These are phyloP conservation scores for Schizopygopsis pylzovi DNA, from an alignment of 2,797 vertebrate genomes.

Conservation along the genomic window DNA sequence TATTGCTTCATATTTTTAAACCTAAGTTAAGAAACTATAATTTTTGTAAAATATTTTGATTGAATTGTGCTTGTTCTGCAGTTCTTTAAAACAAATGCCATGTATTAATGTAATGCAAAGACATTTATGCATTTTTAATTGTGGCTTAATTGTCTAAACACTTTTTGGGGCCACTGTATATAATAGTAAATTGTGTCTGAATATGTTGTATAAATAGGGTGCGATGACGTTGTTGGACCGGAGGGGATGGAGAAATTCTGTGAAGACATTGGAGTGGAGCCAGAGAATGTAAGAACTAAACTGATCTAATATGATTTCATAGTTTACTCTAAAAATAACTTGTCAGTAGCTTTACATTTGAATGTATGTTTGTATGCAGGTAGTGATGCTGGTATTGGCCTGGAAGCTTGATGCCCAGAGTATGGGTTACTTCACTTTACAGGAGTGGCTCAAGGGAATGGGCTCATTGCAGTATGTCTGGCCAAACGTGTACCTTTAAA, in stretches of 20 bases:
- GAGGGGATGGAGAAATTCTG: conserved; percentile 99
- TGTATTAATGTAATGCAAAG: neutral
- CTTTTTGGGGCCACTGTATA: neutral
- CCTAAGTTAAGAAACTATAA: neutral
- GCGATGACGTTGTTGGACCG: conserved; percentile 94
- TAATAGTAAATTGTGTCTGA: conserved; percentile 25
- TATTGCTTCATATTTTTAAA: neutral
- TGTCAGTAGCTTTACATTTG: neutral
- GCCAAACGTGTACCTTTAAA: neutral
- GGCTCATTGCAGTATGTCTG: conserved; percentile 93
- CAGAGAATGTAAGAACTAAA: conserved; percentile 89
- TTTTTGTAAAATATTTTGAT: neutral
- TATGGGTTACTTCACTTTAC: conserved; percentile 99
- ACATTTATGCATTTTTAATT: neutral
- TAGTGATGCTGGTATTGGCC: conserved; percentile 98
- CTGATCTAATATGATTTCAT: neutral
- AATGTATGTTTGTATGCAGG: conserved; percentile 76
- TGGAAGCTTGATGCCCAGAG: conserved; percentile 99
- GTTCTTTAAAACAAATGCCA: neutral
- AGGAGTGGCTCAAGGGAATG: conserved; percentile 99
- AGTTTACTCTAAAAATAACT: neutral
- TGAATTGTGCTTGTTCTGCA: neutral
- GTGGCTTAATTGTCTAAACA: neutral
- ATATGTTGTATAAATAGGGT: conserved; percentile 77
- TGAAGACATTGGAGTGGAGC: conserved; percentile 99